Conservation (phyloP, 2,888 invertebrate genomes). For the Chrysina gloriosa region DNA sequence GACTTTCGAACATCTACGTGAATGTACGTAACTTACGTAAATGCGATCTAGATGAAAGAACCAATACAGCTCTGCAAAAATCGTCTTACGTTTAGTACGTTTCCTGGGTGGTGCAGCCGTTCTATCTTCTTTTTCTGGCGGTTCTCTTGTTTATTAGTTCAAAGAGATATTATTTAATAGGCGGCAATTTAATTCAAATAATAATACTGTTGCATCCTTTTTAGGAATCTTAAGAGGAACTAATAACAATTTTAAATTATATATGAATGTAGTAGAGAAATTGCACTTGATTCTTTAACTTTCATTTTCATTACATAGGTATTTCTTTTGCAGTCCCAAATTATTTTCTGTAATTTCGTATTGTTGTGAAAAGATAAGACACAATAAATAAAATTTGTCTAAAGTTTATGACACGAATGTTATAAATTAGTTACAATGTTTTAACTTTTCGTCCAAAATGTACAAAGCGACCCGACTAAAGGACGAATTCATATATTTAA, state of each 20-base stretch:
- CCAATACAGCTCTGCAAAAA: slow-evolving; percentile 17
- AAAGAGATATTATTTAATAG: background rate
- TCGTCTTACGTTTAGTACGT: slow-evolving; percentile 6
- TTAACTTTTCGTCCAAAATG: too few relatives aligned
- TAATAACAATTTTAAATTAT: background rate
- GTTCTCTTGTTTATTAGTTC: background rate
- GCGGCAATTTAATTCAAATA: background rate
- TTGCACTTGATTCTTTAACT: too few relatives aligned
- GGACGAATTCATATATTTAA: too few relatives aligned
- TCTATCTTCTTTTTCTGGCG: slow-evolving; percentile 12
- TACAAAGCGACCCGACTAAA: too few relatives aligned
- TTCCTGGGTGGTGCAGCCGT: slow-evolving; percentile 8
- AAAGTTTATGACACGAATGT: too few relatives aligned
- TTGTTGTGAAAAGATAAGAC: too few relatives aligned
- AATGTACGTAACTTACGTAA: slow-evolving; percentile 29
- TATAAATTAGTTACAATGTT: too few relatives aligned
- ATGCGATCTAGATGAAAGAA: slow-evolving; percentile 29
- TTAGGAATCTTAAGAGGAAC: background rate
- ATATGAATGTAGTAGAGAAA: background rate
- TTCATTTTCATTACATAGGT: too few relatives aligned
- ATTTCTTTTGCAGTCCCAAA: too few relatives aligned
- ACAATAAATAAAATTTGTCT: too few relatives aligned
- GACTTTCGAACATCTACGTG: slow-evolving; percentile 35
- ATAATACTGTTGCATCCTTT: background rate
- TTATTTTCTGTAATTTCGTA: too few relatives aligned